Conservation (phyloP, 1,140 invertebrate species). For the Lepidurus packardi region DNA sequence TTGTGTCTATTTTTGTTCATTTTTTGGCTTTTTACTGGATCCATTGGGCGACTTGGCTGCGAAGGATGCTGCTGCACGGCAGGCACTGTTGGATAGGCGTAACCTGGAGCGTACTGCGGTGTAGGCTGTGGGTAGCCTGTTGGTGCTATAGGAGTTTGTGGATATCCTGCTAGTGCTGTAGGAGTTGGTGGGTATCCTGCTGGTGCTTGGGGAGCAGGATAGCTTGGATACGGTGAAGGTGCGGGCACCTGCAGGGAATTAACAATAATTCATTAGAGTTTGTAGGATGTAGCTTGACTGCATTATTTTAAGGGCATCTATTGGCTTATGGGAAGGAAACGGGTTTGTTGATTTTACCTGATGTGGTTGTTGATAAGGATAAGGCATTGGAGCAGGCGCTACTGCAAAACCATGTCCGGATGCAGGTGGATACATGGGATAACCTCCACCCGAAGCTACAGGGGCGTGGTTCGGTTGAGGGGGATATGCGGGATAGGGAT, state of each 20-base stretch:
- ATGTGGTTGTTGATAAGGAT: constrained; percentile 21
- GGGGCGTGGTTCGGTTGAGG: not conserved
- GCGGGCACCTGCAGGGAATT: not conserved
- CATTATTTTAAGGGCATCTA: not conserved
- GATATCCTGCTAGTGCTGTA: constrained; percentile 3
- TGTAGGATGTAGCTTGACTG: not conserved
- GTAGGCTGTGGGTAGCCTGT: not conserved
- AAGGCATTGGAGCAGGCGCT: not conserved
- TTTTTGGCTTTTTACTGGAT: not conserved
- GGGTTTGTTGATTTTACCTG: not conserved
- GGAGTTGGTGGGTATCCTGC: not conserved
- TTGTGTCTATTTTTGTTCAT: not conserved
- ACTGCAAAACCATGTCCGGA: constrained; percentile 12
- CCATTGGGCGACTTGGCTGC: constrained; percentile 28
- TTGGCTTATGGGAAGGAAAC: not conserved
- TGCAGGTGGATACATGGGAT: constrained; percentile 23
- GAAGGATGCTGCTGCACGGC: not conserved
- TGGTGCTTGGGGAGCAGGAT: not conserved
- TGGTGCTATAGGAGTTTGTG: not conserved
- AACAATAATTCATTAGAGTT: not conserved
- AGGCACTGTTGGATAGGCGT: constrained; percentile 16
- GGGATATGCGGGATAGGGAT: not conserved
- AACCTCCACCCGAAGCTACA: not conserved
- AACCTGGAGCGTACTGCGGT: not conserved
- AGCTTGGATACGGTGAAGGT: not conserved